Conservation (phyloP, 2,113 vertebrate genomes). For the Sialia sialis region DNA sequence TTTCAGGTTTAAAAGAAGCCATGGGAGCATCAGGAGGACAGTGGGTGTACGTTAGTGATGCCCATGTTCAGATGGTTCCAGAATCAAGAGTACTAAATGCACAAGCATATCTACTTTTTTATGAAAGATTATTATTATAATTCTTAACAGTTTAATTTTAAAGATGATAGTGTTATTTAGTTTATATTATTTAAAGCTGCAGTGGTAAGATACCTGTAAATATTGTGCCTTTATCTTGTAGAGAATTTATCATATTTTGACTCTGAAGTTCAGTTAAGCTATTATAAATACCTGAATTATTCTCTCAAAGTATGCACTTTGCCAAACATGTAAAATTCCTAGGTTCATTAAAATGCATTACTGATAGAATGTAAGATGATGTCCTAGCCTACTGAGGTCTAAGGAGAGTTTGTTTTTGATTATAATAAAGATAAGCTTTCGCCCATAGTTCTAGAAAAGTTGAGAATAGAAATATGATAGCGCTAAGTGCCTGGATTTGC, state of each 20-base stretch:
- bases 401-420: not conserved
- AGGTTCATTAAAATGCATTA: not conserved
- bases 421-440: slow-evolving; percentile 14
- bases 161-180: slow-evolving; percentile 17
- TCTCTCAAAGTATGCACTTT: slow-evolving; percentile 33
- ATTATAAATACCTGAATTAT: slow-evolving; percentile 14
- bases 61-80: slow-evolving; percentile 88
- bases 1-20: slow-evolving; percentile 84
- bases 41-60: slow-evolving; percentile 95
- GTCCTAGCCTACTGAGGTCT: slow-evolving; percentile 18
- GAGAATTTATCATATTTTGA: slow-evolving; percentile 36
- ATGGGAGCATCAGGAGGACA: slow-evolving; percentile 77
- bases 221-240: slow-evolving; percentile 67
- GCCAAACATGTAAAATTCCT: not conserved
- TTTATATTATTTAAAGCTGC: slow-evolving; percentile 56
- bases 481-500: slow-evolving; percentile 39
- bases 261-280: slow-evolving; percentile 22
- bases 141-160: not conserved
- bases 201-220: slow-evolving; percentile 52
- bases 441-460: not conserved
- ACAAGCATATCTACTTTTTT: slow-evolving; percentile 98
- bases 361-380: not conserved
- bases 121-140: slow-evolving; percentile 83
- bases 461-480: not conserved
- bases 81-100: slow-evolving; percentile 93